phyloP scores from a whole-genome alignment of 2,797 vertebrate species.

The Tympanoctomys barrerae region DNA sequence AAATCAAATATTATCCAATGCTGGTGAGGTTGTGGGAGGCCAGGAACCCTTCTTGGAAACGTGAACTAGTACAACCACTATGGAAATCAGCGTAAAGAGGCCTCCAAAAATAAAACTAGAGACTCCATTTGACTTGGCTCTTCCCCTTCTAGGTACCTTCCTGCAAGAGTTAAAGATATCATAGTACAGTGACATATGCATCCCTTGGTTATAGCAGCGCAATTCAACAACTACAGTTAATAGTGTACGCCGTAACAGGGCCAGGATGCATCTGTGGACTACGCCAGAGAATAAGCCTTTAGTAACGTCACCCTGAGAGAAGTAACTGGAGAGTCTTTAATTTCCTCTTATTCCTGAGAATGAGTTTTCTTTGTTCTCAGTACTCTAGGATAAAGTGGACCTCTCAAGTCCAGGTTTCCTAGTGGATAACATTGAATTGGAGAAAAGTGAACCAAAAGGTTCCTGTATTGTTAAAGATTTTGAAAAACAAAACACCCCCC shows the following conservation, averaged over 20 bases:
- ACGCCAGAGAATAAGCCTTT: neutral
- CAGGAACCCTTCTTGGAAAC: neutral
- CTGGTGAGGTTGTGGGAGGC: neutral
- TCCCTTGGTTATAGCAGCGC: neutral
- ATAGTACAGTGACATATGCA: neutral
- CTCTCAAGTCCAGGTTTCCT: conserved; percentile 31
- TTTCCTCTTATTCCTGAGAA: conserved; percentile 9
- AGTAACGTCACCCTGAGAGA: neutral
- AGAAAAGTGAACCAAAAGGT: conserved; percentile 37
- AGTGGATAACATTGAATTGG: neutral
- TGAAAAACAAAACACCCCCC: neutral
- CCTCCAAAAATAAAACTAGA: neutral
- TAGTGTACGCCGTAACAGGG: neutral
- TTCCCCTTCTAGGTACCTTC: neutral
- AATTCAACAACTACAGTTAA: neutral
- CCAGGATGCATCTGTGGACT: neutral
- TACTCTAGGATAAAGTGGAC: conserved; percentile 31
- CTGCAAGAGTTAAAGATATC: neutral
- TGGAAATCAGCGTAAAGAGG: neutral
- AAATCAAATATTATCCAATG: neutral
- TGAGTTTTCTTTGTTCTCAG: conserved; percentile 59
- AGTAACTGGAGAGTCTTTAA: neutral
- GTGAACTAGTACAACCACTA: neutral
- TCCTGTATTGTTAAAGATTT: conserved; percentile 46
- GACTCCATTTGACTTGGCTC: neutral